Conservation (phyloP, 1,140 invertebrate genomes). For the Propsilocerus akamusi region DNA sequence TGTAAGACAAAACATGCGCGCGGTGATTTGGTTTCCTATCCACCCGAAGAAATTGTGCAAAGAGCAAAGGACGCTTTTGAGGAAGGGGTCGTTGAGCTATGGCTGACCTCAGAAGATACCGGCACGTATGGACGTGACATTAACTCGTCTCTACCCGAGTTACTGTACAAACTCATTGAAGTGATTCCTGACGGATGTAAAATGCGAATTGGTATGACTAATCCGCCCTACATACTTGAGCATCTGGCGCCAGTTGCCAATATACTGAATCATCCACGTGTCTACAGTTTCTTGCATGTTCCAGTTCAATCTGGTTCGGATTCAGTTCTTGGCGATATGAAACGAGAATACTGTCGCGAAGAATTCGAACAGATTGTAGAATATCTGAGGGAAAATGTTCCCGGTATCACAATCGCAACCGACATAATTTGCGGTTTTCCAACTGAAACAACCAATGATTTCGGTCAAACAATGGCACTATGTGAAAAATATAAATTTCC, state of each 20-base stretch:
- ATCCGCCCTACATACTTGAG: conserved; percentile 95
- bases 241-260: conserved; percentile 82
- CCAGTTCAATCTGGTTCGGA: conserved; percentile 95
- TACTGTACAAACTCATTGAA: conserved; percentile 72
- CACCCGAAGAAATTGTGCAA: conserved; percentile 61
- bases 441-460: conserved; percentile 83
- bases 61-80: conserved; percentile 66
- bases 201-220: conserved; percentile 88
- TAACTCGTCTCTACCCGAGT: conserved; percentile 65
- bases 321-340: conserved; percentile 87
- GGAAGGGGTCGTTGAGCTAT: conserved; percentile 93
- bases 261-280: conserved; percentile 72
- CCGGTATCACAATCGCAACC: conserved; percentile 84
- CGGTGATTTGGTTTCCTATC: conserved; percentile 88
- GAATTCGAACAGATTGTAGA: conserved; percentile 87
- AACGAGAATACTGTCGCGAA: conserved; percentile 72
- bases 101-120: conserved; percentile 96
- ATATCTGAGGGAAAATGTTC: conserved; percentile 53
- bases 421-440: conserved; percentile 99
- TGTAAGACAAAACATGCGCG: conserved; percentile 97
- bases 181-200: conserved; percentile 82
- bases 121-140: conserved; percentile 95
- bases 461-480: conserved; percentile 70
- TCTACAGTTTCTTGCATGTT: conserved; percentile 92
- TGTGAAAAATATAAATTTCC: conserved; percentile 83